Conservation (phyloP, 2,888 invertebrate genomes). For the Gibbula magus region DNA sequence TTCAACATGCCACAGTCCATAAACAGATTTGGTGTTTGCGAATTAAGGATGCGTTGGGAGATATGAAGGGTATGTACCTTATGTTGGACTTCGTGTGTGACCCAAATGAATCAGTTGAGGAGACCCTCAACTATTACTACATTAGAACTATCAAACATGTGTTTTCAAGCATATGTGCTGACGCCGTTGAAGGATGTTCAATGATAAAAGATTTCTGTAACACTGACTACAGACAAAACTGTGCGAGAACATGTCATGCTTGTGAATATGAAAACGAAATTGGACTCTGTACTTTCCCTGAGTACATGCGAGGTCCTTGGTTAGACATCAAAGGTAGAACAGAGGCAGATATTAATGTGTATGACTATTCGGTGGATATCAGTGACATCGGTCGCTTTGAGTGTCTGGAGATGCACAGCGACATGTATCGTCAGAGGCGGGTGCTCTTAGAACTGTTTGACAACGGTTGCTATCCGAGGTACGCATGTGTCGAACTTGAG, state of each 20-base stretch:
- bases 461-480: slow-evolving; percentile 68
- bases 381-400: slow-evolving; percentile 35
- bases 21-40: slow-evolving; percentile 55
- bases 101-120: slow-evolving; percentile 32
- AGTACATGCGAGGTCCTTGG: slow-evolving; percentile 56
- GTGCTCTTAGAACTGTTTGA: slow-evolving; percentile 60
- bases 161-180: slow-evolving; percentile 54
- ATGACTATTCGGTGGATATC: slow-evolving; percentile 38
- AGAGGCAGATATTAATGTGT: slow-evolving; percentile 32
- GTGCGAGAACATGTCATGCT: slow-evolving; percentile 38
- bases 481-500: slow-evolving; percentile 60
- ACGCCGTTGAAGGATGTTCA: slow-evolving; percentile 56
- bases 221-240: slow-evolving; percentile 34
- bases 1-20: slow-evolving; percentile 38
- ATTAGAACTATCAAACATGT: slow-evolving; percentile 36
- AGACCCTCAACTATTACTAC: slow-evolving; percentile 38
- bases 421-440: slow-evolving; percentile 32
- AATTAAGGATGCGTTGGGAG: slow-evolving; percentile 47
- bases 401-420: slow-evolving; percentile 41
- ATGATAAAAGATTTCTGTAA: slow-evolving; percentile 50
- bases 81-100: slow-evolving; percentile 64
- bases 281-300: slow-evolving; percentile 55
- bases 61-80: slow-evolving; percentile 52
- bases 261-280: slow-evolving; percentile 47
- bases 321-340: slow-evolving; percentile 34